Percentiles rank a stretch among this genome's conserved stretches.
These are phyloP conservation scores for Coluber constrictor DNA, from an alignment of 2,797 vertebrate species.

Conservation along the genomic window DNA sequence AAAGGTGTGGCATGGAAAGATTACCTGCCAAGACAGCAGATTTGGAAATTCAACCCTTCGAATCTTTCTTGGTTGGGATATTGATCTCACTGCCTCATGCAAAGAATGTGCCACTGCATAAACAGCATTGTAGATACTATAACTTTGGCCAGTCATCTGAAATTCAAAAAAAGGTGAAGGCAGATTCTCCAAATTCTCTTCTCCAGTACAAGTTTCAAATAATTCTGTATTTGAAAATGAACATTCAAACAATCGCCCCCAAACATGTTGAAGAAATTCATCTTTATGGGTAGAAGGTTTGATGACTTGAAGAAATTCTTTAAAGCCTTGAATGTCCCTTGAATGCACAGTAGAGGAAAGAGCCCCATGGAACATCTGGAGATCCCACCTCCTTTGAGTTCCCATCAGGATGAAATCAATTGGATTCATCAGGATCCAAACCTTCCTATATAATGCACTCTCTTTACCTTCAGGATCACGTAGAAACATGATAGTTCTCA, in stretches of 20 bases:
- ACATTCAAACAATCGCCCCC: no score
- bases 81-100: neutral
- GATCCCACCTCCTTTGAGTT: no score
- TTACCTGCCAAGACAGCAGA: neutral
- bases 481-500: neutral
- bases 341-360: no score
- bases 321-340: no score
- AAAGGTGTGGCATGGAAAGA: neutral
- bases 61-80: neutral
- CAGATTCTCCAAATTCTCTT: no score
- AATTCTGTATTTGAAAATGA: no score
- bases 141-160: neutral
- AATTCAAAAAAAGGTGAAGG: no score
- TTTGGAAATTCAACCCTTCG: neutral
- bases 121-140: neutral
- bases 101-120: neutral
- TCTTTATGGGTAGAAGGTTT: no score
- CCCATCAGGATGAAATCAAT: neutral
- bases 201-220: no score
- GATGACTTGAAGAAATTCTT: no score
- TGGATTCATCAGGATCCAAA: neutral
- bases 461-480: neutral
- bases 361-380: no score
- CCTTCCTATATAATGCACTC: neutral
- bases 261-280: no score